Conservation (phyloP, 2,888 invertebrate species). For the Orgyia antiqua region DNA sequence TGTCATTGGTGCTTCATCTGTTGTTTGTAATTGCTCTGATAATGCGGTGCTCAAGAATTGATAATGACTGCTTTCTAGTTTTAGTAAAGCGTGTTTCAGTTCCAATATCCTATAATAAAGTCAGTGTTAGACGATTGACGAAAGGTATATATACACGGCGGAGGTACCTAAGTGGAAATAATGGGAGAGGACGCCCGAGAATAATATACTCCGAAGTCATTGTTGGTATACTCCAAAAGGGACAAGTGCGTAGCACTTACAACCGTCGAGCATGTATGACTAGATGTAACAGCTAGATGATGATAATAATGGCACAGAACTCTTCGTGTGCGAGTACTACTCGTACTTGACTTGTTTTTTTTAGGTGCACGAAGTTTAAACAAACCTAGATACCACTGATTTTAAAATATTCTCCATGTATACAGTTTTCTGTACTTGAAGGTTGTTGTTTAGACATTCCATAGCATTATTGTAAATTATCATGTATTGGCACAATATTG, state of each 20-base stretch:
- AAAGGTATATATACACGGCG: too few species aligned
- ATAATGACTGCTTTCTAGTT: constrained; percentile 38
- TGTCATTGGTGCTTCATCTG: constrained; percentile 35
- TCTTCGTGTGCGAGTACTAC: too few species aligned
- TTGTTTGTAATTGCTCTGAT: constrained; percentile 35
- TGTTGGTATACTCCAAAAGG: too few species aligned
- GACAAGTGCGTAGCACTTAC: too few species aligned
- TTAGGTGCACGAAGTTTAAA: not conserved
- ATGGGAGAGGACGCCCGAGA: too few species aligned
- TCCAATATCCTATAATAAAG: constrained; percentile 46
- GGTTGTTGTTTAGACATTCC: constrained; percentile 44
- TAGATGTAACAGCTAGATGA: not conserved
- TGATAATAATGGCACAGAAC: too few species aligned
- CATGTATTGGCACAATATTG: constrained; percentile 45
- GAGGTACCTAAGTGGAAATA: too few species aligned
- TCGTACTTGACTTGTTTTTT: too few species aligned
- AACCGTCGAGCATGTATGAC: too few species aligned
- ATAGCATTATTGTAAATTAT: constrained; percentile 41
- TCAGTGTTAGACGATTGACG: too few species aligned
- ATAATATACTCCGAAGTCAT: too few species aligned
- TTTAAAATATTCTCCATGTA: constrained; percentile 37
- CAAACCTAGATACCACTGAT: constrained; percentile 41
- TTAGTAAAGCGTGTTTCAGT: constrained; percentile 42
- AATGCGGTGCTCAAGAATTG: constrained; percentile 43
- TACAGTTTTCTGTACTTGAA: constrained; percentile 53